A percentile compares a stretch with the other conserved stretches of the same genome.
Conservation (phyloP, 2,797 vertebrate genomes). For the Heterohyrax brucei region DNA sequence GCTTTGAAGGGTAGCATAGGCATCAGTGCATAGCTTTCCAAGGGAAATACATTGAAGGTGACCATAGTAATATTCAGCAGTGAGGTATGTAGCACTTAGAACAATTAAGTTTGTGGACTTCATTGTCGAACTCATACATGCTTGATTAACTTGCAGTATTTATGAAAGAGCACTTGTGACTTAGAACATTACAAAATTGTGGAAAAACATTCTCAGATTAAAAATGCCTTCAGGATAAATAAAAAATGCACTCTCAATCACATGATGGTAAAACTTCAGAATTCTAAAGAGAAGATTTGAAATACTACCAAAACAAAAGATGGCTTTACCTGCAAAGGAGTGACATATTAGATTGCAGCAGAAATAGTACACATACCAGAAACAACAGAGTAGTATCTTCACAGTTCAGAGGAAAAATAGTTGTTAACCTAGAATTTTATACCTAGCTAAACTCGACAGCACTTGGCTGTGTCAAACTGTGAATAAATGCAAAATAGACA, state of each 20-base stretch:
- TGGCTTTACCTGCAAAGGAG: constrained; percentile 18
- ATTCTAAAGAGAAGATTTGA: constrained; percentile 1
- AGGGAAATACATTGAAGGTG: too few species aligned
- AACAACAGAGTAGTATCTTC: neutral
- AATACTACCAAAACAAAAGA: neutral
- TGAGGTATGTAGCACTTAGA: too few species aligned
- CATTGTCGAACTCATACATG: neutral
- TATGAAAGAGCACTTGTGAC: neutral
- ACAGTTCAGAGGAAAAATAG: neutral
- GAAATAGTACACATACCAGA: neutral
- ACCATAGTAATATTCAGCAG: too few species aligned
- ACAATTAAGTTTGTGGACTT: too few species aligned
- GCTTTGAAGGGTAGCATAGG: too few species aligned
- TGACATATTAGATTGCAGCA: constrained; percentile 8
- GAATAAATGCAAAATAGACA: neutral
- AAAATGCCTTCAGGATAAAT: constrained; percentile 26
- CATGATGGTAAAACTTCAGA: neutral
- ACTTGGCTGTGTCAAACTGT: too few species aligned
- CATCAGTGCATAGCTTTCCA: too few species aligned
- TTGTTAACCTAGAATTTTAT: neutral
- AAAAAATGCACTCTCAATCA: neutral
- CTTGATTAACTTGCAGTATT: neutral
- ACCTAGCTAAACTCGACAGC: neutral
- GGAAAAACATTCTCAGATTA: constrained; percentile 11
- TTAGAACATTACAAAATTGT: constrained; percentile 8